phyloP scores from a whole-genome alignment of 2,113 vertebrate species.

The Pterocles gutturalis region DNA sequence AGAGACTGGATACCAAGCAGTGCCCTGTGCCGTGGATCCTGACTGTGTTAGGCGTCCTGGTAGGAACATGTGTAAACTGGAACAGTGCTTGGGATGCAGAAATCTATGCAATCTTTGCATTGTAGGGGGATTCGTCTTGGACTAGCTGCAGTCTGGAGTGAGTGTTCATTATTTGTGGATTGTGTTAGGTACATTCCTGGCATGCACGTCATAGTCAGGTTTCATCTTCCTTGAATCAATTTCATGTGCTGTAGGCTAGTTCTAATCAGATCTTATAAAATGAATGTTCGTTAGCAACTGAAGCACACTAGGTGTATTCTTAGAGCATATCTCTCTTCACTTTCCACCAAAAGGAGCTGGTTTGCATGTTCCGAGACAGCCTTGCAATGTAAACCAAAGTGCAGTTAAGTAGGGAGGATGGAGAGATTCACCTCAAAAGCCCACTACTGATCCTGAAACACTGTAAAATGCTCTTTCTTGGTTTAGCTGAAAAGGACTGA shows the following conservation, averaged over 20 bases:
- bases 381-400: not conserved
- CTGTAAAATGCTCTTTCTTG: not conserved
- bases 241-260: not conserved
- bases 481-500: not conserved
- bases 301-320: not conserved
- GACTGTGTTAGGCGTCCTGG: not conserved
- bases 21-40: accelerated
- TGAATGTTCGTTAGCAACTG: not conserved
- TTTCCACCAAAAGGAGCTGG: not conserved
- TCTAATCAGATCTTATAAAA: not conserved
- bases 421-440: not conserved
- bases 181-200: not conserved
- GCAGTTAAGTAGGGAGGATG: not conserved
- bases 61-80: not conserved
- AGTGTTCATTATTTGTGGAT: not conserved
- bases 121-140: not conserved
- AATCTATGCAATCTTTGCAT: not conserved
- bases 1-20: not conserved
- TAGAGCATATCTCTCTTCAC: not conserved
- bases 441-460: not conserved
- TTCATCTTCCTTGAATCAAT: not conserved
- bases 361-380: not conserved
- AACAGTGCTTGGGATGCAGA: not conserved
- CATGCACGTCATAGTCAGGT: not conserved
- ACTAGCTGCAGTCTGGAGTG: not conserved